Evolutionary conservation across 2,113 vertebrate genomes (phyloP), one percentile per base, ranked within the genome.

Genomic region (Semnornis frantzii): DNA sequence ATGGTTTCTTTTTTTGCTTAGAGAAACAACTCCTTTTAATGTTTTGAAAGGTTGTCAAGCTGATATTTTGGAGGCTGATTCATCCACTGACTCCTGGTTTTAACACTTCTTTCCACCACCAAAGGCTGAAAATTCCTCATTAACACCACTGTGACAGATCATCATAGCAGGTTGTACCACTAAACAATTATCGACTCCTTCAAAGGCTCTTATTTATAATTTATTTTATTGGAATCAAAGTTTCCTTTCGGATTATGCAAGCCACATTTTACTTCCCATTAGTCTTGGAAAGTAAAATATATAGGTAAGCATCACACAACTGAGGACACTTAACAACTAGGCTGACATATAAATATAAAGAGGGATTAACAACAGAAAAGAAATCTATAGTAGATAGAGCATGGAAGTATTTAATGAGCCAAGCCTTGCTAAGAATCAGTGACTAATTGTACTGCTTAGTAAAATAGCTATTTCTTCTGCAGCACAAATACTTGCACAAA

Each of bases 401-500:
- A 57, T 46, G 30, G 58, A 76, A 92, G 80, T 82, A 72, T 74
- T 91, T 95, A 91, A 88, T 85, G 71, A 89, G 15, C 69, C 18
- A 86, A 88, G 24, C 34, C 42, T 85, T 85, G 27, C 33, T 87
- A 58, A 74, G 74, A 65, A 65, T 65, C 39, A 65, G 37, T 65
- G 37, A 28, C 37, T 72, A 63, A 57, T 15, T 33, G 2, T 34
- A 24, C 82, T 79, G 89, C 15, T 33, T 18, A 92, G 15, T 70
- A 74, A 95, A 90, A 44, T 0, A 1, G 14, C 39, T 85, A 66
- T 93, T 95, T 93, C 15, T 92, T 85, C 50, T 42, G 8, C 33
- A 69, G 6, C 21, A 66, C 25, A 79, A 83, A 79, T 76, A 60
- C 14, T 92, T 83, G 37, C 37, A 39, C 42, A 59, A 37, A 14